Evolutionary conservation across 2,888 invertebrate species (phyloP).

Genomic region (Nomada fucata): DNA sequence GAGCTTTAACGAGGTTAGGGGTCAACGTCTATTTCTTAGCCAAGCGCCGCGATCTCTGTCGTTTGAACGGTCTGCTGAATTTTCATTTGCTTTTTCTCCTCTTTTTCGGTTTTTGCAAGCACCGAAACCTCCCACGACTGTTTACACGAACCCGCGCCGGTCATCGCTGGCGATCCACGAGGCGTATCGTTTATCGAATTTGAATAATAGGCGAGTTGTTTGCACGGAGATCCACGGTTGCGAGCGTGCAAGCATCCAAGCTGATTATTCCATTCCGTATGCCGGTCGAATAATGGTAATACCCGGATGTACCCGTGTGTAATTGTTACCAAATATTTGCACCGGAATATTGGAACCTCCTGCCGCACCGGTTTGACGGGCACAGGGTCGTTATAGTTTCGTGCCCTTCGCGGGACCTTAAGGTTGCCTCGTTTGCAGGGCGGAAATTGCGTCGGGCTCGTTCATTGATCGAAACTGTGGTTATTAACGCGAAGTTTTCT

Average conservation of each 20-base stretch:
- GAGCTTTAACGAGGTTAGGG: constrained; percentile 68
- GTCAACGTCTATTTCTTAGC: constrained; percentile 67
- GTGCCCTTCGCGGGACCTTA: constrained; percentile 18
- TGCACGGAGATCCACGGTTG: constrained; percentile 11
- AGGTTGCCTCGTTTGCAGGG: constrained; percentile 19
- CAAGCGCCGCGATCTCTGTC: constrained; percentile 35
- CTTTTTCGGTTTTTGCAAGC: not conserved
- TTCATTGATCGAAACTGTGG: not conserved
- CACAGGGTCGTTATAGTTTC: constrained; percentile 43
- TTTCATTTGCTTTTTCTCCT: not conserved
- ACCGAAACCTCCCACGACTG: not conserved
- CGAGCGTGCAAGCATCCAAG: constrained; percentile 24
- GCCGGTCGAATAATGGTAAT: constrained; percentile 58
- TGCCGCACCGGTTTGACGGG: constrained; percentile 42
- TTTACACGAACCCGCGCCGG: not conserved
- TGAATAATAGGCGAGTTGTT: constrained; percentile 48
- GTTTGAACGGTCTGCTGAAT: constrained; percentile 24
- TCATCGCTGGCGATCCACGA: constrained; percentile 15
- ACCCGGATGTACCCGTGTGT: constrained; percentile 48
- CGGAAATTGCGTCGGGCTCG: constrained; percentile 22
- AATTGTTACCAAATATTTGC: constrained; percentile 67
- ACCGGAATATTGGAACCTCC: constrained; percentile 49
- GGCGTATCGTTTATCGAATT: constrained; percentile 51
- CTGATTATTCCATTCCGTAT: constrained; percentile 65
- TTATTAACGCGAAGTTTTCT: constrained; percentile 17